phyloP scores from a whole-genome alignment of 2,797 vertebrate species.

The Smutsia gigantea region DNA sequence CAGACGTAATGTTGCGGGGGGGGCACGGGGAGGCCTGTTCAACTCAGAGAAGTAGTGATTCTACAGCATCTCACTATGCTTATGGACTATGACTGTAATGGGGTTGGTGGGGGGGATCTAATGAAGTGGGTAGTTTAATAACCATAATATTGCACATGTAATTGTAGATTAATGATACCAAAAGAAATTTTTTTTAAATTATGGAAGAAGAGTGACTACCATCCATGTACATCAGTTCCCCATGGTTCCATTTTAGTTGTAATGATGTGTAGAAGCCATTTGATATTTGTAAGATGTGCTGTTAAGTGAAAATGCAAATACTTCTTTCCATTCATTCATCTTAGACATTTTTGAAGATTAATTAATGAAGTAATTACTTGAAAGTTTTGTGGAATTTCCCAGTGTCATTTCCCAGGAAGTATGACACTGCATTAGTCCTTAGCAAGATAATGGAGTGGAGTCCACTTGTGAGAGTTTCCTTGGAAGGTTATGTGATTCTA shows the following conservation, averaged over 20 bases:
- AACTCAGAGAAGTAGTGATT: no score
- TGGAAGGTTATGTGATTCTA: not conserved
- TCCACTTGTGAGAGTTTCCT: not conserved
- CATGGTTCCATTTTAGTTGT: not conserved
- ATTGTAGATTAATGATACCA: no score
- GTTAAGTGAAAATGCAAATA: not conserved
- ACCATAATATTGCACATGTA: no score
- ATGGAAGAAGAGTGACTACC: not conserved
- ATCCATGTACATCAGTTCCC: not conserved
- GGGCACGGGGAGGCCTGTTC: no score
- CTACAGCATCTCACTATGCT: no score
- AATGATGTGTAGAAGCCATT: not conserved
- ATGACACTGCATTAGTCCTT: conserved; percentile 15
- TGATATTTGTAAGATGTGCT: not conserved
- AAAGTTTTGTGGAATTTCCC: conserved; percentile 32
- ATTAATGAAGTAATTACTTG: conserved; percentile 19
- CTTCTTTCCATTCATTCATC: not conserved
- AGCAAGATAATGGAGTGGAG: conserved; percentile 14
- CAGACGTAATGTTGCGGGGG: no score
- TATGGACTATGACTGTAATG: no score
- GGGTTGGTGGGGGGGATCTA: no score
- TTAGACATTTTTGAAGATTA: conserved; percentile 12
- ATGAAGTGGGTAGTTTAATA: no score
- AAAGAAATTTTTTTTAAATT: no score
- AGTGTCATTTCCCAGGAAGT: conserved; percentile 47